Conservation (phyloP, 1,140 invertebrate species). For the Conus ventricosus region DNA sequence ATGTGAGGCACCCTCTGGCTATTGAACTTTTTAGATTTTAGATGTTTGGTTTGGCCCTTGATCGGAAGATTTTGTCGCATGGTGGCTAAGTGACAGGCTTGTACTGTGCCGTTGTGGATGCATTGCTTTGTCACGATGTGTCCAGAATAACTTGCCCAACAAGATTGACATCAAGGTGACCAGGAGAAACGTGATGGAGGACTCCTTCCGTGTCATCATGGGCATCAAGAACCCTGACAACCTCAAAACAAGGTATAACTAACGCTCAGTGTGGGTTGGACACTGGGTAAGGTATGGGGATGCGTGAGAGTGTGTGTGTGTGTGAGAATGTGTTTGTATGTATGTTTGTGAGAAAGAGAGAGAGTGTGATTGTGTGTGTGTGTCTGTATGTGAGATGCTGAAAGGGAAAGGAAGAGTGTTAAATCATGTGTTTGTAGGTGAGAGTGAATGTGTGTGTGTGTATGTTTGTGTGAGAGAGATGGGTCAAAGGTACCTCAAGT, state of each 20-base stretch:
- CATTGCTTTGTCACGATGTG: constrained; percentile 39
- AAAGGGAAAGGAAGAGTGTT: too few species aligned
- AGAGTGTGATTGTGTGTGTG: background rate
- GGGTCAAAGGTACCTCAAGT: too few species aligned
- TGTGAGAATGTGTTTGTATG: background rate
- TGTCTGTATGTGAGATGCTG: background rate
- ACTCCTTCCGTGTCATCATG: constrained; percentile 82
- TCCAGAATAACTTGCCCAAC: constrained; percentile 94
- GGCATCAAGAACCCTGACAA: constrained; percentile 76
- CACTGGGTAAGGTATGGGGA: background rate
- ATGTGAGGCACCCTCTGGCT: too few species aligned
- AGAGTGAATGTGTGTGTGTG: background rate
- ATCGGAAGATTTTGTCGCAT: too few species aligned
- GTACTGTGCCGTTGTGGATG: too few species aligned
- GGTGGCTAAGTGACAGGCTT: too few species aligned
- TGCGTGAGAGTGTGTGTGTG: background rate
- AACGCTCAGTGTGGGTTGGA: background rate
- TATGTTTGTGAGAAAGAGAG: background rate
- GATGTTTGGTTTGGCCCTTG: too few species aligned
- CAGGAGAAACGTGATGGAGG: constrained; percentile 93
- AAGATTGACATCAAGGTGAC: constrained; percentile 98
- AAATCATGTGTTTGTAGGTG: background rate
- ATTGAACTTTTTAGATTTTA: too few species aligned
- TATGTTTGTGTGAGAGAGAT: background rate
- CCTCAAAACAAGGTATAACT: constrained; percentile 86